Conservation (phyloP, 2,888 invertebrate species). For the Ectobius pallidus region DNA sequence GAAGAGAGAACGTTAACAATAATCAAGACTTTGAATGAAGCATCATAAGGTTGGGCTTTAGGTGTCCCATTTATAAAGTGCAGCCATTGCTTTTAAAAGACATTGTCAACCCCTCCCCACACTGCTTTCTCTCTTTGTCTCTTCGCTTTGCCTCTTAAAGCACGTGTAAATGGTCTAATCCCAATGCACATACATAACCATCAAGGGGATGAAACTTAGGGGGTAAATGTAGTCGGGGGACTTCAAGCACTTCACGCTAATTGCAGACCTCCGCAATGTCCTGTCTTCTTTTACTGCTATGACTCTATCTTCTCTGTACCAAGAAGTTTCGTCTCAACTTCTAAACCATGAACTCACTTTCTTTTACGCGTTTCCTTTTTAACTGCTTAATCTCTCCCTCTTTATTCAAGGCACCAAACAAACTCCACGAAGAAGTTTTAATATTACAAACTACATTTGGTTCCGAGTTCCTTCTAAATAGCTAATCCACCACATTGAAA, state of each 20-base stretch:
- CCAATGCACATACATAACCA: background rate
- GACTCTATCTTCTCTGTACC: background rate
- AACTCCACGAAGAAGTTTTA: too few species aligned
- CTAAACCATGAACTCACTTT: background rate
- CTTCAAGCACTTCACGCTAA: background rate
- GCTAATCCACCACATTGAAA: too few species aligned
- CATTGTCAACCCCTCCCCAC: background rate
- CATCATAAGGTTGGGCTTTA: too few species aligned
- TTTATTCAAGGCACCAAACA: background rate
- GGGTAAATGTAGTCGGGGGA: too few species aligned
- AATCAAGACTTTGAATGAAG: background rate
- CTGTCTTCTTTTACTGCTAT: background rate
- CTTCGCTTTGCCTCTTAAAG: too few species aligned
- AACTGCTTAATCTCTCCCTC: background rate
- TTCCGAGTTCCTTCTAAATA: too few species aligned
- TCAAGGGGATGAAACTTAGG: background rate
- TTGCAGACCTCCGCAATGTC: background rate
- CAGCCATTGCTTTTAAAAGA: background rate
- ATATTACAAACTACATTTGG: too few species aligned
- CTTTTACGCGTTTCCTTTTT: background rate
- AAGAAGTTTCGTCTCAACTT: background rate
- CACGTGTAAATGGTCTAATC: background rate
- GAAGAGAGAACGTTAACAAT: background rate
- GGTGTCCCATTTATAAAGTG: background rate
- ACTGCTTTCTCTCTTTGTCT: too few species aligned